These are phyloP conservation scores for Mycteria americana DNA, from an alignment of 2,797 vertebrate species.

Conservation along the genomic window DNA sequence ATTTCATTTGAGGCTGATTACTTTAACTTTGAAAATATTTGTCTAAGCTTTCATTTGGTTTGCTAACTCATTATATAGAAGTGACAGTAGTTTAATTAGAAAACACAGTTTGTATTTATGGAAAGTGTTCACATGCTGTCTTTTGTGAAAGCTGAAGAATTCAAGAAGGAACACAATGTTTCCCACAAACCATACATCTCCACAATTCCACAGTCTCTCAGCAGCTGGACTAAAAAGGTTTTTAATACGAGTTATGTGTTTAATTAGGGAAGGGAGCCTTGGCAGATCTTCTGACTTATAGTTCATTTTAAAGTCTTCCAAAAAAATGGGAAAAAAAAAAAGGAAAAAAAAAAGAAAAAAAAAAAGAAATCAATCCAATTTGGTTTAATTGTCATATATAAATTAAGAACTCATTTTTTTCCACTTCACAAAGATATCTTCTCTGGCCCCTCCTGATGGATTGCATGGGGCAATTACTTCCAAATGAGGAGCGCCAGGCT, in stretches of 20 bases:
- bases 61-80: background rate
- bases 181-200: constrained; percentile 46
- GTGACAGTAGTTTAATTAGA: constrained; percentile 58
- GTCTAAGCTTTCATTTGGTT: constrained; percentile 10
- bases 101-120: constrained; percentile 53
- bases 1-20: background rate
- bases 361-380: constrained; percentile 9
- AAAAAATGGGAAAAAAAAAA: background rate
- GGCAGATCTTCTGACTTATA: constrained; percentile 53
- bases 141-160: constrained; percentile 48
- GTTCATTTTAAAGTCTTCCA: constrained; percentile 47
- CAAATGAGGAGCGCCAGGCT: background rate
- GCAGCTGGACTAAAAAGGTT: constrained; percentile 44
- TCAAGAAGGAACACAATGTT: constrained; percentile 58
- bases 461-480: constrained; percentile 15
- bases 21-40: constrained; percentile 44
- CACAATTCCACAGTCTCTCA: constrained; percentile 7
- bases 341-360: too few species aligned
- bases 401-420: constrained; percentile 46
- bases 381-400: constrained; percentile 40
- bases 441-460: constrained; percentile 7
- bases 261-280: constrained; percentile 57
- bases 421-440: constrained; percentile 37
- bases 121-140: constrained; percentile 54
- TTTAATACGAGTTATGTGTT: constrained; percentile 31